These are phyloP conservation scores for Brachionus sp. DNA, from an alignment of 1,140 invertebrate genomes.

Conservation along the genomic window DNA sequence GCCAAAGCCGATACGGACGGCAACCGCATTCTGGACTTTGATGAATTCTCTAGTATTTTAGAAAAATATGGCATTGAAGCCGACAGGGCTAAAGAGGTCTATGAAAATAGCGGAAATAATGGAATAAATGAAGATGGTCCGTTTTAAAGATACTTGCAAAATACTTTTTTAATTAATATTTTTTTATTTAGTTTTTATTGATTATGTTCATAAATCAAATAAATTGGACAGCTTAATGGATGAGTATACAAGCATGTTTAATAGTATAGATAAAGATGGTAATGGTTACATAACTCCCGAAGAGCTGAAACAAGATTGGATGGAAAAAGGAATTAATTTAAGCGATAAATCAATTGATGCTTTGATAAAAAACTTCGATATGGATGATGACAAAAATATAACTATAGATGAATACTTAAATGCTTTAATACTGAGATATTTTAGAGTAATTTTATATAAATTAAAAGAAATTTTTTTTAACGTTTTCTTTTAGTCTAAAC, in stretches of 20 bases:
- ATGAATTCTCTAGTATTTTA: neutral
- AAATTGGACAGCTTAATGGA: neutral
- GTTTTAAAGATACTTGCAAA: neutral
- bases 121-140: neutral
- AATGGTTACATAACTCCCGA: neutral
- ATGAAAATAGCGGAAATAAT: neutral
- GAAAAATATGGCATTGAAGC: slow-evolving; percentile 8
- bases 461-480: neutral
- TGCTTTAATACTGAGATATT: neutral
- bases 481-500: neutral
- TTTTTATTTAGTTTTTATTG: neutral
- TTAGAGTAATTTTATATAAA: neutral
- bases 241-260: slow-evolving; percentile 14
- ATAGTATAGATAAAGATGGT: slow-evolving; percentile 12
- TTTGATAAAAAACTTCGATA: neutral
- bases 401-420: slow-evolving; percentile 11
- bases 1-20: neutral
- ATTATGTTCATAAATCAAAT: neutral
- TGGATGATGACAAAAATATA: neutral
- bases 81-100: neutral
- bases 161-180: neutral
- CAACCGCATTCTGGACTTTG: neutral
- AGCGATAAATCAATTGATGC: neutral
- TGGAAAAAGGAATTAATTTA: neutral
- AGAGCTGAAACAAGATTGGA: slow-evolving; percentile 25